Percentiles rank a stretch among this genome's conserved stretches.
Conservation (phyloP, 1,140 invertebrate genomes). For the Aphelinus certus region DNA sequence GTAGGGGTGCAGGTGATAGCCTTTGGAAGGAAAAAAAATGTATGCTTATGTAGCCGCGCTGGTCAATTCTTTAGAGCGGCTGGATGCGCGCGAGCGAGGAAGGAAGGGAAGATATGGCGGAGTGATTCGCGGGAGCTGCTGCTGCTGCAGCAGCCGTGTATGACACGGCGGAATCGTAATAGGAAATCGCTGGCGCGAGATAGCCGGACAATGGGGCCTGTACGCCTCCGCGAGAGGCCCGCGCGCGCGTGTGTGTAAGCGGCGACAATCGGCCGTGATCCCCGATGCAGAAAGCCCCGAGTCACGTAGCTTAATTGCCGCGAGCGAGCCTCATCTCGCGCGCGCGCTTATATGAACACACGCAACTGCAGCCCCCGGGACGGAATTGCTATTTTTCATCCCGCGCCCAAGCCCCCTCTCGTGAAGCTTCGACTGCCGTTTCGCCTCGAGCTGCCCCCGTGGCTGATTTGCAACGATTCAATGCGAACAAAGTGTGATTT, state of each 20-base stretch:
- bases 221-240: neutral
- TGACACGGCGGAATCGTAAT: constrained; percentile 28
- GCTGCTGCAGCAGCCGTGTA: constrained; percentile 1
- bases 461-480: too few relatives aligned
- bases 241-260: neutral
- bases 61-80: neutral
- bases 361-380: too few relatives aligned
- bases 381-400: too few relatives aligned
- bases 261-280: too few relatives aligned
- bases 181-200: constrained; percentile 41
- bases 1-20: neutral
- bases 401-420: too few relatives aligned
- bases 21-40: neutral
- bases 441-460: too few relatives aligned
- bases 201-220: neutral
- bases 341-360: too few relatives aligned
- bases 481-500: too few relatives aligned
- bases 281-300: constrained; percentile 33
- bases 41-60: neutral
- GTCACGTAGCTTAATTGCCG: constrained; percentile 61
- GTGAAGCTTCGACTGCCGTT: too few relatives aligned
- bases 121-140: constrained; percentile 35
- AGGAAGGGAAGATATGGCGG: neutral
- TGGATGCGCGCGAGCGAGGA: neutral
- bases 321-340: neutral